phyloP scores from a whole-genome alignment of 2,888 invertebrate genomes.

The Polymixis flavicincta region DNA sequence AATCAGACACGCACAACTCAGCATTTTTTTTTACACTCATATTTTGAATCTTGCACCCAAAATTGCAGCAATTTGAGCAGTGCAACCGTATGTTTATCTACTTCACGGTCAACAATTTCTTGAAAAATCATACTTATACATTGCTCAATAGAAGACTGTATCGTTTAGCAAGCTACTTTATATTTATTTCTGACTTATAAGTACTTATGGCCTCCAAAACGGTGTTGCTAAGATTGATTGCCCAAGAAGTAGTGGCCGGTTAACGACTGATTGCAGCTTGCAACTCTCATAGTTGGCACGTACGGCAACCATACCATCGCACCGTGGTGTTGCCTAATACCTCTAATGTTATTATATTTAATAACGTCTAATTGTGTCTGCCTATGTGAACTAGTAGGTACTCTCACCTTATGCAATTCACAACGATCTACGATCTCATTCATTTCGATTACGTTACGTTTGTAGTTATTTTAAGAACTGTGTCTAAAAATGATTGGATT shows the following conservation, averaged over 20 bases:
- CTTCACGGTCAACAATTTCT: slow-evolving; percentile 46
- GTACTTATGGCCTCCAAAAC: slow-evolving; percentile 27
- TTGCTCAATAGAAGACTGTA: slow-evolving; percentile 33
- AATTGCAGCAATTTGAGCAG: slow-evolving; percentile 54
- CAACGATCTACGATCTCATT: slow-evolving; percentile 22
- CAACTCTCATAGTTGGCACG: slow-evolving; percentile 74
- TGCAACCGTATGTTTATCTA: slow-evolving; percentile 38
- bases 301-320: slow-evolving; percentile 63
- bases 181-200: slow-evolving; percentile 36
- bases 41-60: slow-evolving; percentile 25
- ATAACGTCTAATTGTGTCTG: slow-evolving; percentile 58
- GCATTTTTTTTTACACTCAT: background rate
- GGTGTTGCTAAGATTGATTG: slow-evolving; percentile 63
- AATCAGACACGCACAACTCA: slow-evolving; percentile 42
- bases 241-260: slow-evolving; percentile 71
- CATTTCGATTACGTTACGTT: slow-evolving; percentile 7
- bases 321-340: slow-evolving; percentile 66
- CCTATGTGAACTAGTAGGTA: slow-evolving; percentile 41
- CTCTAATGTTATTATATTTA: slow-evolving; percentile 71
- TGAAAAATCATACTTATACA: slow-evolving; percentile 9
- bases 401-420: slow-evolving; percentile 46
- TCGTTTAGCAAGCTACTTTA: slow-evolving; percentile 20
- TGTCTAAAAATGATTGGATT: background rate
- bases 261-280: slow-evolving; percentile 82
- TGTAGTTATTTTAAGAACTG: slow-evolving; percentile 15